Percentiles rank a stretch among this genome's conserved stretches.
Evolutionary conservation across 2,888 invertebrate species (phyloP).

Genomic region (Hemicrepidius hirtus): DNA sequence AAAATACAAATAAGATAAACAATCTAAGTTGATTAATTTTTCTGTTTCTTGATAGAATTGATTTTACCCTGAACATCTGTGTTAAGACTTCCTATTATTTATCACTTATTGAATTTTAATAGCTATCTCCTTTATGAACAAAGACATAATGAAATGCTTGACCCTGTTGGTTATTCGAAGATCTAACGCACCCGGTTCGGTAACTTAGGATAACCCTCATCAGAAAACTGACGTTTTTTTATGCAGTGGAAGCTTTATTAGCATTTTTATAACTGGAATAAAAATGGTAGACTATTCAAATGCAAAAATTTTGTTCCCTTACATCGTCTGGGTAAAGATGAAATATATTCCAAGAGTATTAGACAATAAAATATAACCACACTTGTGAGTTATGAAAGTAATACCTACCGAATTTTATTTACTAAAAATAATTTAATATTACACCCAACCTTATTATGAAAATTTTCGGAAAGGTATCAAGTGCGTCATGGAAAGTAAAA

Average conservation of each 20-base stretch:
- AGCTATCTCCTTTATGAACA: not conserved
- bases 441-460: too few relatives aligned
- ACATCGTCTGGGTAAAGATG: not conserved
- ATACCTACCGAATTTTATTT: too few relatives aligned
- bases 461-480: too few relatives aligned
- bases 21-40: not conserved
- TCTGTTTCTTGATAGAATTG: not conserved
- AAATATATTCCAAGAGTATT: not conserved
- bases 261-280: constrained; percentile 26
- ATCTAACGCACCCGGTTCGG: not conserved
- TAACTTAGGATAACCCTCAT: constrained; percentile 12
- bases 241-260: constrained; percentile 13
- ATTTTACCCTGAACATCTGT: not conserved
- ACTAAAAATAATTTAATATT: too few relatives aligned
- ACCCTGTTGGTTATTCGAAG: not conserved
- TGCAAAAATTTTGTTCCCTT: constrained; percentile 11
- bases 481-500: too few relatives aligned
- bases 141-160: constrained; percentile 1
- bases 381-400: too few relatives aligned
- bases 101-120: constrained; percentile 5
- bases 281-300: constrained; percentile 19
- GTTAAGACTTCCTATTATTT: not conserved
- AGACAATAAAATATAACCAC: too few relatives aligned
- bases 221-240: constrained; percentile 1
- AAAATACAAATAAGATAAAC: constrained; percentile 21